phyloP scores from a whole-genome alignment of 35 echinoderm and acorn worm genomes.

The Heliocidaris tuberculata region DNA sequence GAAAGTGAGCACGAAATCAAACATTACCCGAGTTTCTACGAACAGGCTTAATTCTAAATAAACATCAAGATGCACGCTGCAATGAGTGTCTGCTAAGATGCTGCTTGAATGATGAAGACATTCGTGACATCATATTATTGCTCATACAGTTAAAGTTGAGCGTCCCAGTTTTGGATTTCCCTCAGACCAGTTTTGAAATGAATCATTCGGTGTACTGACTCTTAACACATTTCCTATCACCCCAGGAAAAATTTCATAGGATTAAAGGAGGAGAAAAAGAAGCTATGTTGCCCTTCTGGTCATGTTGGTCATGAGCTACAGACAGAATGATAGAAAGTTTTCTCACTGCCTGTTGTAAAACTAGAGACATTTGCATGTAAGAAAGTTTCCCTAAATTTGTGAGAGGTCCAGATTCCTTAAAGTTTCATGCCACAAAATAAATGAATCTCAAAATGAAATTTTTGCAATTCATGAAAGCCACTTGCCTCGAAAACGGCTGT shows the following conservation, averaged over 20 bases:
- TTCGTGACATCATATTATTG: neutral
- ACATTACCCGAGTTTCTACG: neutral
- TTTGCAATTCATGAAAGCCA: too few species aligned
- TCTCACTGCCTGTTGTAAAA: neutral
- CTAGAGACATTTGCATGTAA: too few species aligned
- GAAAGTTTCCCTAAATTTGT: too few species aligned
- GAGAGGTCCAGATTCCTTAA: too few species aligned
- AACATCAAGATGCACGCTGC: neutral
- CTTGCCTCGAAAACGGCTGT: too few species aligned
- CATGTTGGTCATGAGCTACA: neutral
- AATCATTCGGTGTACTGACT: neutral
- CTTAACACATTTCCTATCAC: slow-evolving; percentile 1
- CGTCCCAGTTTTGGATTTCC: neutral
- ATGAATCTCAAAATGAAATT: too few species aligned
- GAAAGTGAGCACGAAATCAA: neutral
- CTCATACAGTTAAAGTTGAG: neutral
- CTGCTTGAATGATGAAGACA: neutral
- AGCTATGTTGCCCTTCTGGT: neutral
- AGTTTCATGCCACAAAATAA: too few species aligned
- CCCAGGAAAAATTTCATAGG: neutral
- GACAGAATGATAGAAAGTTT: neutral
- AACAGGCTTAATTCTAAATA: neutral
- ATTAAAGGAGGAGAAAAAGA: neutral
- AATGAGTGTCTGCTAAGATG: neutral
- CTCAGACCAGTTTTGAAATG: neutral